Percentiles rank a stretch among this genome's conserved stretches.
Evolutionary conservation across 1,140 invertebrate species (phyloP).

Genomic region (Solen grandis): DNA sequence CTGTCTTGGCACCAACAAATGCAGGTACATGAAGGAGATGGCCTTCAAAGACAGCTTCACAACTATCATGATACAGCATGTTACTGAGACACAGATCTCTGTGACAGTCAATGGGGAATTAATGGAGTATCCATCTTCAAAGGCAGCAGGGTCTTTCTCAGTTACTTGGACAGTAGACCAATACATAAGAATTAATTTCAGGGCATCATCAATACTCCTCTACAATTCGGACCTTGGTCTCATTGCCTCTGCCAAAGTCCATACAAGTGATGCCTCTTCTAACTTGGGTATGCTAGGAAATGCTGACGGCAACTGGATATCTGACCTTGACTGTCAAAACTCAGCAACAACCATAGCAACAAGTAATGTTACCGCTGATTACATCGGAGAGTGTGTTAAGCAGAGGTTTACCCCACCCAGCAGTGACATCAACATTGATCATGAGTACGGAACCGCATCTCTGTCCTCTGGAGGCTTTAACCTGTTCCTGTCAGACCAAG

Average conservation of each 20-base stretch:
- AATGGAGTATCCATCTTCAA: not conserved
- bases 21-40: conserved; percentile 46
- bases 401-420: not conserved
- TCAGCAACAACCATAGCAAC: not conserved
- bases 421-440: conserved; percentile 13
- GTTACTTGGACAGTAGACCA: not conserved
- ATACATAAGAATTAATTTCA: conserved; percentile 15
- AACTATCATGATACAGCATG: conserved; percentile 28
- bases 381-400: conserved; percentile 11
- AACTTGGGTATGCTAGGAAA: conserved; percentile 38
- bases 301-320: conserved; percentile 25
- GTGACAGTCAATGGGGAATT: not conserved
- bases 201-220: conserved; percentile 5
- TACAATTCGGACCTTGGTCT: conserved; percentile 37
- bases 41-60: not conserved
- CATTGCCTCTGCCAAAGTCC: conserved; percentile 1
- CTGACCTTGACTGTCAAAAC: conserved; percentile 15
- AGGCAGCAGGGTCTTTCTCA: not conserved
- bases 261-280: not conserved
- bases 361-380: conserved; percentile 8
- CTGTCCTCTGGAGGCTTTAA: conserved; percentile 36
- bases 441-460: conserved; percentile 7
- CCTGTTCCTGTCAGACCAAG: not conserved
- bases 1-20: conserved; percentile 50
- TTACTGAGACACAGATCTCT: not conserved